These are phyloP conservation scores for Sphaeridia pumilis DNA, from an alignment of 2,888 invertebrate species.

Conservation along the genomic window DNA sequence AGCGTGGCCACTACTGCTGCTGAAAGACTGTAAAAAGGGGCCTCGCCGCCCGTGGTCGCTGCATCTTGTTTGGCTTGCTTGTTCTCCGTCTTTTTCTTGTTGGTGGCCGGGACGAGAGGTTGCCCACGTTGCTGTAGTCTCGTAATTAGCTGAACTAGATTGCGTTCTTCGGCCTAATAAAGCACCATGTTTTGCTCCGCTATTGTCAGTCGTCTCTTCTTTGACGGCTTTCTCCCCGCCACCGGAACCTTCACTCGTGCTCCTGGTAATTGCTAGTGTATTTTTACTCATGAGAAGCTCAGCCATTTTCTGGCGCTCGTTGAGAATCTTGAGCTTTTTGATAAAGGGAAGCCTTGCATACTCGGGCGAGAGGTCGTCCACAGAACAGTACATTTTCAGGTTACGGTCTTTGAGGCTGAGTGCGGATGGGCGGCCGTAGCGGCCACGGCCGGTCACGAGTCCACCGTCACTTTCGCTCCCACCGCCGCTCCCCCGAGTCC, in stretches of 20 bases:
- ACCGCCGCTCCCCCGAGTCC: not conserved
- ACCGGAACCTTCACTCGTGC: constrained; percentile 63
- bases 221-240: not conserved
- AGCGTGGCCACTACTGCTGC: too few relatives aligned
- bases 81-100: too few relatives aligned
- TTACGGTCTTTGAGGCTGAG: constrained; percentile 19
- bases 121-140: not conserved
- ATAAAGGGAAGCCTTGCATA: constrained; percentile 76
- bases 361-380: constrained; percentile 64
- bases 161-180: constrained; percentile 31
- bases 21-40: too few relatives aligned
- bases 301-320: constrained; percentile 73
- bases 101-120: too few relatives aligned
- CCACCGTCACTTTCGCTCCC: not conserved
- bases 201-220: constrained; percentile 32
- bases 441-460: not conserved
- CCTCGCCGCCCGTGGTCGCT: too few relatives aligned
- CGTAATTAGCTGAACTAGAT: constrained; percentile 26
- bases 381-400: constrained; percentile 34
- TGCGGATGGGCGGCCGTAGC: constrained; percentile 20
- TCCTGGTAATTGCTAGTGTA: constrained; percentile 56
- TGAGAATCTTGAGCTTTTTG: constrained; percentile 74
- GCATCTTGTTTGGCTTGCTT: too few relatives aligned
- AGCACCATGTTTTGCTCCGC: constrained; percentile 23
- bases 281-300: constrained; percentile 46